Evolutionary conservation across 1,140 invertebrate genomes (phyloP).

Genomic region (Homarus americanus): DNA sequence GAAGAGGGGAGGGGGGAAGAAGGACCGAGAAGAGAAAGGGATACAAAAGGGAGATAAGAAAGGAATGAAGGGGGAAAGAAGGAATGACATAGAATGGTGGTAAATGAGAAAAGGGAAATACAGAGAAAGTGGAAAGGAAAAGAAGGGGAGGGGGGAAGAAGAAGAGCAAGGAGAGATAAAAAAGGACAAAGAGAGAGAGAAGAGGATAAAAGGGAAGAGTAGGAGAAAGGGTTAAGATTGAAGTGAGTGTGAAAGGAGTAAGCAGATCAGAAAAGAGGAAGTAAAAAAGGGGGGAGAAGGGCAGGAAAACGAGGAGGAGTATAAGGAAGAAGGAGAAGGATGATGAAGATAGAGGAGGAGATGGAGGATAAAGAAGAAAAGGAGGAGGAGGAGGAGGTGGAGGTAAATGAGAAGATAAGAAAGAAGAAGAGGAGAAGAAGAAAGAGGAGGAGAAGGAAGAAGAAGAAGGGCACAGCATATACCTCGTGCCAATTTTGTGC

Average conservation of each 20-base stretch:
- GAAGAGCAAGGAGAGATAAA: background rate
- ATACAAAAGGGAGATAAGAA: background rate
- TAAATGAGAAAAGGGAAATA: background rate
- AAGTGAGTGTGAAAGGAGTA: background rate
- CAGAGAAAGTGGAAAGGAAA: background rate
- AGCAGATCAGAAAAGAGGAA: background rate
- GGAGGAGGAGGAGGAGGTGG: too few species aligned
- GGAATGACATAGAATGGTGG: too few species aligned
- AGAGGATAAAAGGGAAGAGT: background rate
- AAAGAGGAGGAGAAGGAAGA: background rate
- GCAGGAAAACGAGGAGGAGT: background rate
- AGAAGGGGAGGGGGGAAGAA: background rate
- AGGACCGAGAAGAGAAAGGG: background rate
- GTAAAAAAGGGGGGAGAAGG: background rate
- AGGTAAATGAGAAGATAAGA: background rate
- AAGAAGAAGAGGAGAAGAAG: background rate
- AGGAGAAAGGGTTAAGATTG: background rate
- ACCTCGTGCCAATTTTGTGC: constrained; percentile 16
- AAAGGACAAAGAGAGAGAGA: background rate
- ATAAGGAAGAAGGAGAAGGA: background rate
- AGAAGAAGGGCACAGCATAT: background rate
- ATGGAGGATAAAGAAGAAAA: background rate
- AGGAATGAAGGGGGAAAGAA: too few species aligned
- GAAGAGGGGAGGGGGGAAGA: background rate
- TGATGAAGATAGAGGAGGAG: too few species aligned